These are phyloP conservation scores for Colletes gigas DNA, from an alignment of 1,140 invertebrate genomes.

Conservation along the genomic window DNA sequence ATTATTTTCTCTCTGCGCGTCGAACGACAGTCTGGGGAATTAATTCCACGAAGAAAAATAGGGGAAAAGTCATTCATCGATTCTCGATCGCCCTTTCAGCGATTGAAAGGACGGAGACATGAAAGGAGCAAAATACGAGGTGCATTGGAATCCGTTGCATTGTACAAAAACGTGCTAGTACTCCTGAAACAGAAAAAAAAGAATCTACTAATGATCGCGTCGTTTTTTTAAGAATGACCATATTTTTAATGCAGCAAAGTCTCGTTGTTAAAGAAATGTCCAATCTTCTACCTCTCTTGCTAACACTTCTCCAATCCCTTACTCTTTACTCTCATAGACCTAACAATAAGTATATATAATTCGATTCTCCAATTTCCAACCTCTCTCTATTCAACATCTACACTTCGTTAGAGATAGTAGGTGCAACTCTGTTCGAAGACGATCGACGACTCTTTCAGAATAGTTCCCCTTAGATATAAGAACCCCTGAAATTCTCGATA, in stretches of 20 bases:
- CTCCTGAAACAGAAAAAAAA: neutral
- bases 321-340: conserved; percentile 10
- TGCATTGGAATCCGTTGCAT: neutral
- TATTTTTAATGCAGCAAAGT: neutral
- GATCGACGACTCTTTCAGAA: conserved; percentile 15
- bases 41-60: neutral
- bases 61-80: neutral
- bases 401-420: conserved; percentile 18
- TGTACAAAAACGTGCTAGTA: neutral
- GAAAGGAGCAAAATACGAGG: no score
- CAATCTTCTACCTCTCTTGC: neutral
- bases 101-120: neutral
- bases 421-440: conserved; percentile 20
- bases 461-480: conserved; percentile 14
- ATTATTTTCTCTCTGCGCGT: neutral
- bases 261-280: conserved; percentile 5
- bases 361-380: neutral
- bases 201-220: neutral
- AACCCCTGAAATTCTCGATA: conserved; percentile 10
- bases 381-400: neutral
- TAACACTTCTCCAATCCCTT: neutral
- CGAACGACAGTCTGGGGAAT: neutral
- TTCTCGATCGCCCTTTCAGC: neutral
- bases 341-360: neutral
- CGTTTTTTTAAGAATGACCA: neutral